Conservation (phyloP, 1,140 invertebrate species). For the Anastatus disparis region DNA sequence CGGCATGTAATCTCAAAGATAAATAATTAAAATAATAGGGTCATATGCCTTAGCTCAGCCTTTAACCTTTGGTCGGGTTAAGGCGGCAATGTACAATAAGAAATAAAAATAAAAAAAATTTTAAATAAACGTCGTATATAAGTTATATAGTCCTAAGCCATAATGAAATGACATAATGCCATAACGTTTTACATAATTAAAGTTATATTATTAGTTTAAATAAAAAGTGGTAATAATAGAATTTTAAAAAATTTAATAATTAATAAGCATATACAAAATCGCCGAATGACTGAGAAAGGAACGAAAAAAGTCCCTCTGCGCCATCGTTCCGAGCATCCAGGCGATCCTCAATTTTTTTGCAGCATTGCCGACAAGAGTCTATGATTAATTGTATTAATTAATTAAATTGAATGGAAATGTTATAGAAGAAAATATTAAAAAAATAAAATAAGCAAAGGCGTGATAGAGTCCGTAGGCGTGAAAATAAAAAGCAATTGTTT, state of each 20-base stretch:
- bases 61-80: slow-evolving; percentile 46
- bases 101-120: background rate
- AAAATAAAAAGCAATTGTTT: background rate
- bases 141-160: slow-evolving; percentile 58
- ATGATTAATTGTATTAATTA: slow-evolving; percentile 37
- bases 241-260: background rate
- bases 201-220: too few species aligned
- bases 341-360: slow-evolving; percentile 23
- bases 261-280: slow-evolving; percentile 40
- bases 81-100: slow-evolving; percentile 60
- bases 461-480: background rate
- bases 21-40: slow-evolving; percentile 39
- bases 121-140: slow-evolving; percentile 1
- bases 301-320: slow-evolving; percentile 10
- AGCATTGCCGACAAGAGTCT: slow-evolving; percentile 55
- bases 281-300: slow-evolving; percentile 53
- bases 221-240: too few species aligned
- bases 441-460: too few species aligned
- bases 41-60: slow-evolving; percentile 49
- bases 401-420: slow-evolving; percentile 40
- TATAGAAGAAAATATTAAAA: too few species aligned
- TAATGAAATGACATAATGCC: slow-evolving; percentile 65
- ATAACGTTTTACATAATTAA: slow-evolving; percentile 61
- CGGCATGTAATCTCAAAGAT: slow-evolving; percentile 20
- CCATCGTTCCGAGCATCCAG: slow-evolving; percentile 7